phyloP scores from a whole-genome alignment of 2,113 vertebrate genomes.

The Rhea americana region DNA sequence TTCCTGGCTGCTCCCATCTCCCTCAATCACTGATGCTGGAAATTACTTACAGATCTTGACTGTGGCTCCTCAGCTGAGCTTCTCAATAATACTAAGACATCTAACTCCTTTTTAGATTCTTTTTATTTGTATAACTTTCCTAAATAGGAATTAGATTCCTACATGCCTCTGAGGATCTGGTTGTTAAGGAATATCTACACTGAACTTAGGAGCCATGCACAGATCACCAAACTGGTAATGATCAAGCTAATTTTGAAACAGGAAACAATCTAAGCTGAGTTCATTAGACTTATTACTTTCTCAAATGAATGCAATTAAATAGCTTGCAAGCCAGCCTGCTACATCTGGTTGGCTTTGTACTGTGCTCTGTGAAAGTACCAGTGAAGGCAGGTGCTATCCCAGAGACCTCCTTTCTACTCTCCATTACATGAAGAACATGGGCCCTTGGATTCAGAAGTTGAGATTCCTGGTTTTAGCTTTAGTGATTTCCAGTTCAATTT shows the following conservation, averaged over 20 bases:
- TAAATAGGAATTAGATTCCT: not conserved
- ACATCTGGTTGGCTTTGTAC: not conserved
- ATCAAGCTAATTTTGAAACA: slow-evolving; percentile 10
- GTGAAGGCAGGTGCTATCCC: not conserved
- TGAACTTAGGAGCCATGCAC: not conserved
- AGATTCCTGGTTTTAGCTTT: not conserved
- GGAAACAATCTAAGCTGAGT: not conserved
- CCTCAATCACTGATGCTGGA: not conserved
- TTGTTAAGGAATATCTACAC: not conserved
- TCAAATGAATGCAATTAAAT: not conserved
- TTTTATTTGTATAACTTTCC: not conserved
- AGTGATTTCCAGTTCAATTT: not conserved
- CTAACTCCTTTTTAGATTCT: not conserved
- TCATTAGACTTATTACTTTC: not conserved
- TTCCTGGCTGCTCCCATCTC: not conserved
- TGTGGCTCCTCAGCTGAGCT: not conserved
- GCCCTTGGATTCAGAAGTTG: not conserved
- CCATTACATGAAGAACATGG: not conserved
- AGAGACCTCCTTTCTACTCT: not conserved
- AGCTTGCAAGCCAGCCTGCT: not conserved
- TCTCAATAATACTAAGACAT: not conserved
- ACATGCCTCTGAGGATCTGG: not conserved
- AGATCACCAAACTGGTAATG: slow-evolving; percentile 11
- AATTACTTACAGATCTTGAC: not conserved
- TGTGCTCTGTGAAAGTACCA: not conserved